phyloP scores from a whole-genome alignment of 2,888 invertebrate species.

The Morinoia aosen region DNA sequence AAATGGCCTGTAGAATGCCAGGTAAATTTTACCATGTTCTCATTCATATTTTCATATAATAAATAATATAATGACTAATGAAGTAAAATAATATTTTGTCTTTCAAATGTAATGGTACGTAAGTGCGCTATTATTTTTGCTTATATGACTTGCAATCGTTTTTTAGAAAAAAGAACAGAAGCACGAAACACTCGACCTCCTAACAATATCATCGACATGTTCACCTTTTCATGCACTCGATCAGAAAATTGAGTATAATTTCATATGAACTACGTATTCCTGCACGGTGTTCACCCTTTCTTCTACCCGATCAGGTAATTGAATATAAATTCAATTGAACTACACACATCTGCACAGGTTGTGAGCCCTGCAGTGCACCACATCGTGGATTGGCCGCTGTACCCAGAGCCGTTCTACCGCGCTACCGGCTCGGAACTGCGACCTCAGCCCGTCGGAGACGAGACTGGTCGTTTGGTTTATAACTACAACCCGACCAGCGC shows the following conservation, averaged over 20 bases:
- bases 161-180: no score
- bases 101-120: not conserved
- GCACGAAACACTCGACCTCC: no score
- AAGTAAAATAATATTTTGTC: not conserved
- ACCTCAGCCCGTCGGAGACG: slow-evolving; percentile 89
- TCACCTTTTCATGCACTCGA: no score
- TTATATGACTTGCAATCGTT: no score
- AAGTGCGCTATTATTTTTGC: not conserved
- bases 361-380: slow-evolving; percentile 64
- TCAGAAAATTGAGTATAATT: no score
- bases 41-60: not conserved
- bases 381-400: slow-evolving; percentile 66
- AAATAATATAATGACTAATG: not conserved
- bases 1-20: slow-evolving; percentile 68
- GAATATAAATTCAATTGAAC: no score
- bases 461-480: slow-evolving; percentile 85
- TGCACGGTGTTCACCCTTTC: slow-evolving; percentile 39
- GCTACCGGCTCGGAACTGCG: slow-evolving; percentile 84
- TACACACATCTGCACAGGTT: slow-evolving; percentile 56
- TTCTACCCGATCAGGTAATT: no score
- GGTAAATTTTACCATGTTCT: slow-evolving; percentile 55
- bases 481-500: slow-evolving; percentile 89
- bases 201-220: no score
- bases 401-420: slow-evolving; percentile 86
- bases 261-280: no score